Conservation (phyloP, 2,797 vertebrate genomes). For the Pempheris klunzingeri region DNA sequence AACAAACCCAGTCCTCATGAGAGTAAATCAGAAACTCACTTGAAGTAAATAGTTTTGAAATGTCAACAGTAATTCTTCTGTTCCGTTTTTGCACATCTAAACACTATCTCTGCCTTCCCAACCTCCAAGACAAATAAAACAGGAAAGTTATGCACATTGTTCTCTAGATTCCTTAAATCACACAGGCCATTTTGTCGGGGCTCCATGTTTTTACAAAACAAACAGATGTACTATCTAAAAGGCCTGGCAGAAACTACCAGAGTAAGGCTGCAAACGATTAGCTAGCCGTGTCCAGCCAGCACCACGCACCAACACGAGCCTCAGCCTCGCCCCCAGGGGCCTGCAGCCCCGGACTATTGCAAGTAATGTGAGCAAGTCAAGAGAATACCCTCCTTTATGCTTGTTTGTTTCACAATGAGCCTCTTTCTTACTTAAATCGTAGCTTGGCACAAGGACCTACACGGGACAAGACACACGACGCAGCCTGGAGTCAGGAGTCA, state of each 20-base stretch:
- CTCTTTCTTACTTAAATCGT: constrained; percentile 50
- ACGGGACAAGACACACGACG: constrained; percentile 22
- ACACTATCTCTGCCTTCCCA: neutral
- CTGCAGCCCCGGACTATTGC: constrained; percentile 24
- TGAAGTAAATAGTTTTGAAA: neutral
- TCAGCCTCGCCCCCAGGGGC: constrained; percentile 26
- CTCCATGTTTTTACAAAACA: constrained; percentile 62
- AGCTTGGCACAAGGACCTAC: constrained; percentile 27
- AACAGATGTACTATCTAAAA: constrained; percentile 63
- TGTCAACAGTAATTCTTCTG: neutral
- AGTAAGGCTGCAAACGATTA: constrained; percentile 74
- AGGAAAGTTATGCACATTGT: constrained; percentile 35
- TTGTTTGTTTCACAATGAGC: constrained; percentile 64
- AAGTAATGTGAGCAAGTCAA: constrained; percentile 39
- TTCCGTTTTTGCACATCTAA: neutral
- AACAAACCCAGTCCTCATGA: neutral
- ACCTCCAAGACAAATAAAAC: constrained; percentile 29
- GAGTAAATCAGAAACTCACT: constrained; percentile 15
- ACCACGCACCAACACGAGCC: constrained; percentile 62
- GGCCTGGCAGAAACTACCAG: constrained; percentile 50
- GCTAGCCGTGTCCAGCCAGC: constrained; percentile 52
- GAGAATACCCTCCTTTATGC: constrained; percentile 69
- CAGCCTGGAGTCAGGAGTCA: constrained; percentile 15
- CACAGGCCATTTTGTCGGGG: constrained; percentile 67
- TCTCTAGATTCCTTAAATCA: constrained; percentile 43